Conservation (phyloP, 2,888 invertebrate species). For the Spialia ferax region DNA sequence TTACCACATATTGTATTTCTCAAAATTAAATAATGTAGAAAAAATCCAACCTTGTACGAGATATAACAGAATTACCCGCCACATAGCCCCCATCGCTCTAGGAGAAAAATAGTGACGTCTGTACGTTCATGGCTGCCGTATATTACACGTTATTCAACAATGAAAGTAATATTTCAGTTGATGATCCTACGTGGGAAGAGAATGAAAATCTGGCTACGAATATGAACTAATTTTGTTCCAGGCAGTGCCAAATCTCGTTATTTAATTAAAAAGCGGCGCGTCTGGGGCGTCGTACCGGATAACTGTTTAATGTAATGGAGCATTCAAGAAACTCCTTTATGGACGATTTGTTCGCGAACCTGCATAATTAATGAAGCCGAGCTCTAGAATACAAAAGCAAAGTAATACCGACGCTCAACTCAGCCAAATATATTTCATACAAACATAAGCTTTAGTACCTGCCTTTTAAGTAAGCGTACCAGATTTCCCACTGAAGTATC, state of each 20-base stretch:
- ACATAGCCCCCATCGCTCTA: neutral
- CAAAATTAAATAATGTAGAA: too few relatives aligned
- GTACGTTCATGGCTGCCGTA: constrained; percentile 20
- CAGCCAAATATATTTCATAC: constrained; percentile 31
- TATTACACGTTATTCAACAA: constrained; percentile 17
- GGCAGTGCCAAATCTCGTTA: constrained; percentile 72
- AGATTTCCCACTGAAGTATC: constrained; percentile 47
- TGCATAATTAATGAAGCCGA: constrained; percentile 69
- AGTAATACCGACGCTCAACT: constrained; percentile 20
- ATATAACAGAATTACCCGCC: constrained; percentile 12
- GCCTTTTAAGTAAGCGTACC: constrained; percentile 37
- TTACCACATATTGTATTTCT: too few relatives aligned
- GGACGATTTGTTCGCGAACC: constrained; percentile 65
- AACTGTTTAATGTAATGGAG: constrained; percentile 78
- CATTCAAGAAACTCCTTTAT: constrained; percentile 74
- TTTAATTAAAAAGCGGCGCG: constrained; percentile 79
- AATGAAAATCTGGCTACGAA: constrained; percentile 35
- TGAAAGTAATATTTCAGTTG: constrained; percentile 29
- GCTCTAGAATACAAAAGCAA: constrained; percentile 32
- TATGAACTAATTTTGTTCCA: constrained; percentile 33
- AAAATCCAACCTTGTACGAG: neutral
- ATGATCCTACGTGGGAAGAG: constrained; percentile 22
- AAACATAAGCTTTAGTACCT: constrained; percentile 24
- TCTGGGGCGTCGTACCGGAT: constrained; percentile 70
- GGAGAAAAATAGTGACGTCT: constrained; percentile 30